These are phyloP conservation scores for Trichomalopsis sarcophagae DNA, from an alignment of 1,140 invertebrate species.

Conservation along the genomic window DNA sequence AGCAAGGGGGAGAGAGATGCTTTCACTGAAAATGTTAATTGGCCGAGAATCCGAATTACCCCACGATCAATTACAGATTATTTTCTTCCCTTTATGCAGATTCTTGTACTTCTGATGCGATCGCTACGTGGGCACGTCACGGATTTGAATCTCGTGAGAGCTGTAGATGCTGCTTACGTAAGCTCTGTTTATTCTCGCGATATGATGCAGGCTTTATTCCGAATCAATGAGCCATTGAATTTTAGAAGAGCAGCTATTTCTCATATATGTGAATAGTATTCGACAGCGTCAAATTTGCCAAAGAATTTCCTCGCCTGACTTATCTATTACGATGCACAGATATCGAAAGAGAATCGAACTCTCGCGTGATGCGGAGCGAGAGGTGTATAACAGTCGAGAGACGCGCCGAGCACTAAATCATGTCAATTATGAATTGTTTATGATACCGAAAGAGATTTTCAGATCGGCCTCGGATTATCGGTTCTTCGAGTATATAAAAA, in stretches of 20 bases:
- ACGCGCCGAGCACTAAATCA: constrained; percentile 61
- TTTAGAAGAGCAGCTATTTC: not conserved
- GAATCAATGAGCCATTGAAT: constrained; percentile 20
- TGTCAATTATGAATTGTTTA: constrained; percentile 74
- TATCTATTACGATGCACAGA: constrained; percentile 52
- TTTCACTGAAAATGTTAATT: constrained; percentile 50
- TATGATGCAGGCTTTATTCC: not conserved
- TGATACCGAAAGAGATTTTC: constrained; percentile 60
- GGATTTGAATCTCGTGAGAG: not conserved
- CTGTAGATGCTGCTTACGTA: not conserved
- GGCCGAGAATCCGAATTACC: constrained; percentile 26
- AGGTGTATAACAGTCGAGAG: constrained; percentile 11
- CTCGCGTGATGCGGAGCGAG: constrained; percentile 59
- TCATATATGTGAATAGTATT: constrained; percentile 5
- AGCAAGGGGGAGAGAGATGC: not conserved
- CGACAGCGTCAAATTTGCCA: not conserved
- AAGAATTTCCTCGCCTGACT: constrained; percentile 18
- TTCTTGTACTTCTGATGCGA: not conserved
- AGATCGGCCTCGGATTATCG: constrained; percentile 49
- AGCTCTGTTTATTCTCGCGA: not conserved
- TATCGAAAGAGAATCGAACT: constrained; percentile 53
- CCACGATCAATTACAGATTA: constrained; percentile 19
- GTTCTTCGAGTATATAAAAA: constrained; percentile 25
- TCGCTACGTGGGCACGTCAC: not conserved
- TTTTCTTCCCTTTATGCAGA: not conserved